Conservation (phyloP, 2,888 invertebrate genomes). For the Hymenopus coronatus region DNA sequence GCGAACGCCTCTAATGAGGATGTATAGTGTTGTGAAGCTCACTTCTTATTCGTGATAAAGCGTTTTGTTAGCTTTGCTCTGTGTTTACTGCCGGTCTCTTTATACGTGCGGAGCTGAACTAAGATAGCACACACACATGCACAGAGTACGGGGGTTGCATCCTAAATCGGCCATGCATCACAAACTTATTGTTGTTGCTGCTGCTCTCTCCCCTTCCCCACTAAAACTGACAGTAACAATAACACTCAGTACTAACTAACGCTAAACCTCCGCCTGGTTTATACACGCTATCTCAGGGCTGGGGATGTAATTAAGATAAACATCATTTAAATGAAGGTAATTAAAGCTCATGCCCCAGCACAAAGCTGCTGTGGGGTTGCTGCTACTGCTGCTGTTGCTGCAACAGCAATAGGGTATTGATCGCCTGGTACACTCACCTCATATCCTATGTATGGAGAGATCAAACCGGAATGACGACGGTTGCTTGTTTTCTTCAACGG, state of each 20-base stretch:
- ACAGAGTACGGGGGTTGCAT: background rate
- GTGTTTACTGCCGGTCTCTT: no score
- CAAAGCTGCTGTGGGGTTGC: slow-evolving; percentile 4
- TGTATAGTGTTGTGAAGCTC: no score
- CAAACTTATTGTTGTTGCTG: slow-evolving; percentile 31
- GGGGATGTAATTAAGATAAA: slow-evolving; percentile 36
- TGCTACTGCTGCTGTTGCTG: background rate
- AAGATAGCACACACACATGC: background rate
- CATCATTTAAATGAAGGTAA: slow-evolving; percentile 36
- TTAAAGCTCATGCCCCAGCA: slow-evolving; percentile 30
- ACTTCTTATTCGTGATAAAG: no score
- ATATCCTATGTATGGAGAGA: slow-evolving; percentile 19
- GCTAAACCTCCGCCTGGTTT: slow-evolving; percentile 24
- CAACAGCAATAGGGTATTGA: slow-evolving; percentile 19
- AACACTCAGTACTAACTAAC: slow-evolving; percentile 26
- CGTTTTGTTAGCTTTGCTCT: no score
- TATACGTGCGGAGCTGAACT: background rate
- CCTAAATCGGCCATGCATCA: slow-evolving; percentile 27
- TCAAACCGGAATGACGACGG: no score
- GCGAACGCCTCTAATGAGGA: no score
- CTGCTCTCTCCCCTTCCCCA: slow-evolving; percentile 7
- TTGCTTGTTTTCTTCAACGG: no score
- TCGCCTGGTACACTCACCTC: background rate
- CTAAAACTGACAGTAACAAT: slow-evolving; percentile 34
- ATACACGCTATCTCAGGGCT: slow-evolving; percentile 30